Conservation (phyloP, 2,113 vertebrate genomes). For the Ammodytes marinus region DNA sequence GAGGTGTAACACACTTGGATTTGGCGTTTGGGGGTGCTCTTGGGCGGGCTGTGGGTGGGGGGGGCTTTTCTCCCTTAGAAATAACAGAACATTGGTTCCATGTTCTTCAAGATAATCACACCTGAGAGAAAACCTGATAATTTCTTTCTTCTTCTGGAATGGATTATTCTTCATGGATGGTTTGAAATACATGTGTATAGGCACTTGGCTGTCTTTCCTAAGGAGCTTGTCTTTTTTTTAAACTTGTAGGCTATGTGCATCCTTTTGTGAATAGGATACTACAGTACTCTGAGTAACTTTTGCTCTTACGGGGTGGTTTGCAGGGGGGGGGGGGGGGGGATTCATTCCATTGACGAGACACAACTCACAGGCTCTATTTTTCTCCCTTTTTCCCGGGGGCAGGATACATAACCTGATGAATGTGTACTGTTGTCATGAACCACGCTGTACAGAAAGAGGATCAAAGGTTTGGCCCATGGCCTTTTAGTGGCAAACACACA, state of each 20-base stretch:
- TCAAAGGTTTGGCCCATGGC: slow-evolving; percentile 89
- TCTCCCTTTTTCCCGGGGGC: slow-evolving; percentile 89
- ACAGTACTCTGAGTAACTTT: slow-evolving; percentile 89
- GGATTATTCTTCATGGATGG: slow-evolving; percentile 93
- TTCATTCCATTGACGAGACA: slow-evolving; percentile 81
- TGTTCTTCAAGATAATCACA: slow-evolving; percentile 88
- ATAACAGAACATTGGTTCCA: slow-evolving; percentile 90
- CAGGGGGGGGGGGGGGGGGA: slow-evolving; percentile 77
- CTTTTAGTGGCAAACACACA: slow-evolving; percentile 86
- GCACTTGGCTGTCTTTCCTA: slow-evolving; percentile 95
- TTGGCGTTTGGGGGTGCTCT: slow-evolving; percentile 45
- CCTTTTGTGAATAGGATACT: slow-evolving; percentile 86
- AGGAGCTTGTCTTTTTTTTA: slow-evolving; percentile 95
- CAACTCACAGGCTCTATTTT: slow-evolving; percentile 88
- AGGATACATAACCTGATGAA: slow-evolving; percentile 89
- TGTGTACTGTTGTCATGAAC: slow-evolving; percentile 92
- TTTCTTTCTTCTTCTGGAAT: slow-evolving; percentile 94
- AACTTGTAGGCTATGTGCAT: slow-evolving; percentile 91
- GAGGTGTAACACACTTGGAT: slow-evolving; percentile 76
- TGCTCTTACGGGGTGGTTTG: slow-evolving; percentile 45
- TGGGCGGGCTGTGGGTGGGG: slow-evolving; percentile 17
- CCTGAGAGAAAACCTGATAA: slow-evolving; percentile 90
- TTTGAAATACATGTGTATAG: slow-evolving; percentile 93
- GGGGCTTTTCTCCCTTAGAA: slow-evolving; percentile 85
- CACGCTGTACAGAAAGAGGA: slow-evolving; percentile 91